Evolutionary conservation across 2,888 invertebrate genomes (phyloP), one percentile per base, ranked within the genome.

Genomic region (Sesamia inferens): DNA sequence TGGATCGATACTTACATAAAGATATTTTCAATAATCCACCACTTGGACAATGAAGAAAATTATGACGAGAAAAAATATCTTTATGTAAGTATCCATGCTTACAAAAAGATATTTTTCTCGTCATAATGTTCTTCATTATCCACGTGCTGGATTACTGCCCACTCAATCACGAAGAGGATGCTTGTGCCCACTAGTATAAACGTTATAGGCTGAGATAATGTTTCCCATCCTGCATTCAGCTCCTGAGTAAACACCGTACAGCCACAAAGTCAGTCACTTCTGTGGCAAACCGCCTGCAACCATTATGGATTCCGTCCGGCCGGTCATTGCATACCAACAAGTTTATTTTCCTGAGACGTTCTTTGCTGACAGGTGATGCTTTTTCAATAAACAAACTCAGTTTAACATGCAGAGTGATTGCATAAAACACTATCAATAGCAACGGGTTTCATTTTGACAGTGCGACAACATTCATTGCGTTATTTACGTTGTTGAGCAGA

Each of bases 281-380:
- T 65, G 57, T 67, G 81, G 81, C 31, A 51, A 65, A 13, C 75
- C 61, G 75, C 57, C 54, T 59, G 55, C 58, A 22, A 59, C 51
- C 51, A 71, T 71, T 76, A 61, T 22, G 19, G 14, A 76, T 76
- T 70, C 79, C 64, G 2, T 0, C 39, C 22, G 47, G 31, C 59
- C 62, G 39, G 69, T 54, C 61, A 61, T 71, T 76, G 76, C 71
- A 76, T 79, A 81, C 64, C 59, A 70, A 81, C 73, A 64, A 74
- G 73, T 64, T 78, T 61, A 66, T 65, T 61, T 81, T 67, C 72
- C 47, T 39, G 22, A 57, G 24, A 55, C 66, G 22, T 57, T 59
- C 64, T 58, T 64, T 19, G n/a, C 11, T 51, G 42, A 24, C 22
- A 58, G 19, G n/a, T 54, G 11, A 47, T 22, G 19, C 31, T 67